phyloP scores from a whole-genome alignment of 1,140 invertebrate species.

The Procambarus virginalis region DNA sequence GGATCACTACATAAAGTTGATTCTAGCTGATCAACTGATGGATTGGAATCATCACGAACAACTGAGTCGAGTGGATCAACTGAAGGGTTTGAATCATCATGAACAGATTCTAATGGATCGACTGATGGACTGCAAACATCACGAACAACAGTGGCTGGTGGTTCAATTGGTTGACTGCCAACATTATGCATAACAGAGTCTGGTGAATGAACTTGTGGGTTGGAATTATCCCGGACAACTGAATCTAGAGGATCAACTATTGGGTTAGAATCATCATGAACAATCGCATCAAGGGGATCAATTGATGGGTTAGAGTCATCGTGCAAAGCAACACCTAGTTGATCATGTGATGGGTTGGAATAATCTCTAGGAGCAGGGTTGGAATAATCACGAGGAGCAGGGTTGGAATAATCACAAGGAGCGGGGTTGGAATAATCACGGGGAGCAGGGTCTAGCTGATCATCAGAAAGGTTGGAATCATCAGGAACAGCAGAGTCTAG shows the following conservation, averaged over 20 bases:
- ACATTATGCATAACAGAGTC: background rate
- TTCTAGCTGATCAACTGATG: constrained; percentile 23
- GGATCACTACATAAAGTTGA: background rate
- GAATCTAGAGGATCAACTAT: background rate
- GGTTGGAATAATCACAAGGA: constrained; percentile 15
- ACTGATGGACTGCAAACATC: background rate
- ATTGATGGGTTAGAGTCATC: background rate
- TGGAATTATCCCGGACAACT: background rate
- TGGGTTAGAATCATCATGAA: background rate
- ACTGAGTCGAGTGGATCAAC: constrained; percentile 1
- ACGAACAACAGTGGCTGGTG: background rate
- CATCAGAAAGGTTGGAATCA: constrained; percentile 21
- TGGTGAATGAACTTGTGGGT: background rate
- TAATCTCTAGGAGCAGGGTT: background rate
- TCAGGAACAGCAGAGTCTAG: constrained; percentile 14
- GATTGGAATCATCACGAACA: constrained; percentile 27
- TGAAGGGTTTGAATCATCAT: constrained; percentile 13
- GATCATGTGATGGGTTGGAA: background rate
- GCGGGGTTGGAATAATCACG: background rate
- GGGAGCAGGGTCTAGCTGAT: background rate
- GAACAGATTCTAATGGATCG: background rate
- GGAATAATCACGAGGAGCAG: background rate
- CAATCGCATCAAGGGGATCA: background rate
- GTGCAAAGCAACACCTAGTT: too few relatives aligned
- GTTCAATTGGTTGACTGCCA: background rate